Conservation (phyloP, 2,797 vertebrate species). For the Knipowitschia caucasica region DNA sequence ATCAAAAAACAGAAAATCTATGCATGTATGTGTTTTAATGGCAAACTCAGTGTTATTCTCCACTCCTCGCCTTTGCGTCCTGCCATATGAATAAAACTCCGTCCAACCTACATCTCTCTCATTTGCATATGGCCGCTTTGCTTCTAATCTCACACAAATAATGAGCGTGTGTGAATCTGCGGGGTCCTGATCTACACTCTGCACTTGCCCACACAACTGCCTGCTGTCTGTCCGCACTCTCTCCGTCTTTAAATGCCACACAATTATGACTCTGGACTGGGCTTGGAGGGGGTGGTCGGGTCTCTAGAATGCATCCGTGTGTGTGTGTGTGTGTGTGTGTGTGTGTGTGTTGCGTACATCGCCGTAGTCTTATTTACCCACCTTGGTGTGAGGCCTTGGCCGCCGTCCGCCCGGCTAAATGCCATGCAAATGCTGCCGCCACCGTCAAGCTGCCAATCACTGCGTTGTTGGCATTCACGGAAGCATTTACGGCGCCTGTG, state of each 20-base stretch:
- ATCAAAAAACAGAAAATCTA: too few species aligned
- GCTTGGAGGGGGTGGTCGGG: conserved; percentile 55
- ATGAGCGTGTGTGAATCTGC: conserved; percentile 22
- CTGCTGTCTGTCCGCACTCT: conserved; percentile 55
- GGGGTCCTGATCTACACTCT: conserved; percentile 30
- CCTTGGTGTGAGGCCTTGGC: conserved; percentile 71
- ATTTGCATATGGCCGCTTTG: conserved; percentile 26
- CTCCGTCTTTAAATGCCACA: conserved; percentile 68
- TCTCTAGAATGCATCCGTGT: conserved; percentile 51
- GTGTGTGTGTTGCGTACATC: too few species aligned
- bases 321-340: conserved; percentile 59
- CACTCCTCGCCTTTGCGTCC: neutral
- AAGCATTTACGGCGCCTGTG: conserved; percentile 92
- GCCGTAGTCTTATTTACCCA: conserved; percentile 76
- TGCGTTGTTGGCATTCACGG: conserved; percentile 88
- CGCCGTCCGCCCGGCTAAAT: conserved; percentile 84
- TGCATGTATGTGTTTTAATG: neutral
- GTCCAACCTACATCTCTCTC: neutral
- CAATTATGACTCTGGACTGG: conserved; percentile 69
- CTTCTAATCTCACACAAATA: conserved; percentile 42
- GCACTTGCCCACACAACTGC: conserved; percentile 41
- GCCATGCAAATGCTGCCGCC: conserved; percentile 97
- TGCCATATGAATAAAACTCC: conserved; percentile 6
- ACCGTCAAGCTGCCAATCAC: conserved; percentile 96
- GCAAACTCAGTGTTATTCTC: neutral